Evolutionary conservation across 2,888 invertebrate genomes (phyloP).

Genomic region (Rhamphomyia laevipes): DNA sequence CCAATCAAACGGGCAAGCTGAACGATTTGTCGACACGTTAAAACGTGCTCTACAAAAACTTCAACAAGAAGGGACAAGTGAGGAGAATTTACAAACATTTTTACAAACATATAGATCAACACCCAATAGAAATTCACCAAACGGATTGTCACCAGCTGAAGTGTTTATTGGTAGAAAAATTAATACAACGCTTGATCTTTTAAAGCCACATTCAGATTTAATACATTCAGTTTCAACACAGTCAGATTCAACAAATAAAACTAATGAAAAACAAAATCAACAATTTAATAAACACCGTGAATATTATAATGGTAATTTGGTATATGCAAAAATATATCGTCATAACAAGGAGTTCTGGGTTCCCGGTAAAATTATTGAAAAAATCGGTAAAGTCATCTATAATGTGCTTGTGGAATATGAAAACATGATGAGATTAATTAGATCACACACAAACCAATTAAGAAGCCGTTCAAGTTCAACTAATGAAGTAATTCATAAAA

Average conservation of each 20-base stretch:
- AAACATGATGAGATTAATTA: constrained; percentile 2
- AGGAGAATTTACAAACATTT: constrained; percentile 12
- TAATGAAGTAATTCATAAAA: too few relatives aligned
- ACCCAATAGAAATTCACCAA: constrained; percentile 13
- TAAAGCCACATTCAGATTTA: too few relatives aligned
- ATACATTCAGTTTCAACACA: too few relatives aligned
- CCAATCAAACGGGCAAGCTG: constrained; percentile 17
- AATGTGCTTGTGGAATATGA: constrained; percentile 10
- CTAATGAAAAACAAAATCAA: constrained; percentile 1
- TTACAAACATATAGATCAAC: constrained; percentile 15
- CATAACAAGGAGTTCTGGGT: constrained; percentile 9
- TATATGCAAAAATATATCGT: constrained; percentile 8
- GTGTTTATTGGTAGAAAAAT: constrained; percentile 13
- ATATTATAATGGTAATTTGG: constrained; percentile 8
- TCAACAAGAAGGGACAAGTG: constrained; percentile 10
- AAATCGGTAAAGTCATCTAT: constrained; percentile 13
- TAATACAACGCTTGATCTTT: constrained; percentile 10
- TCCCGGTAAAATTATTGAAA: constrained; percentile 9
- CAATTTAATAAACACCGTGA: constrained; percentile 4
- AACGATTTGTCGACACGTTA: constrained; percentile 16
- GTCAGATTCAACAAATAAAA: not conserved
- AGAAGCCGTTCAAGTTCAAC: not conserved
- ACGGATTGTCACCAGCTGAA: constrained; percentile 14
- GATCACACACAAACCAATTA: constrained; percentile 11
- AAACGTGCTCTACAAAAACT: constrained; percentile 14